phyloP scores from a whole-genome alignment of 2,888 invertebrate genomes.

The Drosophila ezoana region DNA sequence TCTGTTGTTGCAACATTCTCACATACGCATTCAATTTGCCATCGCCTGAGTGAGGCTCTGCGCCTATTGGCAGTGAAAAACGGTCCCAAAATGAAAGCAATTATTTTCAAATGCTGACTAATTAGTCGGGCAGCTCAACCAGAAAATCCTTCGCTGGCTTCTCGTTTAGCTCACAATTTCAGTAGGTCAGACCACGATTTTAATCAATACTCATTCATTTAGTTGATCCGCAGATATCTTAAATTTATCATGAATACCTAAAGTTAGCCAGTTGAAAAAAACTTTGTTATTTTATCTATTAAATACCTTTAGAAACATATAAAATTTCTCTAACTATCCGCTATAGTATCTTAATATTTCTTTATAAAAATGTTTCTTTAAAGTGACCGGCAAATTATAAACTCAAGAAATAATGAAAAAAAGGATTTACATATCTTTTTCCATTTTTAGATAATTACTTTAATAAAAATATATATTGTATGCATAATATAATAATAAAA shows the following conservation, averaged over 20 bases:
- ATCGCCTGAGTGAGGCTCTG: constrained; percentile 5
- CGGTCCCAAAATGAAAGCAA: constrained; percentile 17
- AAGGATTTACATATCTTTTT: too few relatives aligned
- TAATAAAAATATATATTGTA: too few relatives aligned
- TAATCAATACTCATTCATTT: neutral
- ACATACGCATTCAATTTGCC: constrained; percentile 28
- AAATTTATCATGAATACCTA: too few relatives aligned
- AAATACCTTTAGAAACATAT: too few relatives aligned
- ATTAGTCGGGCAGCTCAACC: constrained; percentile 14
- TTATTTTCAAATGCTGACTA: constrained; percentile 28
- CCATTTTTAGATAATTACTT: too few relatives aligned
- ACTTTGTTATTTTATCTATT: too few relatives aligned
- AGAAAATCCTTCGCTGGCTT: neutral
- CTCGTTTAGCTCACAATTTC: neutral
- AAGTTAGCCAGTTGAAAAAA: neutral
- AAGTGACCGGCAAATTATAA: too few relatives aligned
- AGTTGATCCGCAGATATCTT: neutral
- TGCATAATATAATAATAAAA: too few relatives aligned
- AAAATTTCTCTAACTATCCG: too few relatives aligned
- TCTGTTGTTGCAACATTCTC: constrained; percentile 18
- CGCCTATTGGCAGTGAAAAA: constrained; percentile 18
- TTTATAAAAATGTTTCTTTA: too few relatives aligned
- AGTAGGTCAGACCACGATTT: neutral
- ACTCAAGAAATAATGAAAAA: too few relatives aligned
- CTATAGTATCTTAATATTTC: too few relatives aligned